Conservation (phyloP, 2,888 invertebrate genomes). For the Acrobasis consociella region DNA sequence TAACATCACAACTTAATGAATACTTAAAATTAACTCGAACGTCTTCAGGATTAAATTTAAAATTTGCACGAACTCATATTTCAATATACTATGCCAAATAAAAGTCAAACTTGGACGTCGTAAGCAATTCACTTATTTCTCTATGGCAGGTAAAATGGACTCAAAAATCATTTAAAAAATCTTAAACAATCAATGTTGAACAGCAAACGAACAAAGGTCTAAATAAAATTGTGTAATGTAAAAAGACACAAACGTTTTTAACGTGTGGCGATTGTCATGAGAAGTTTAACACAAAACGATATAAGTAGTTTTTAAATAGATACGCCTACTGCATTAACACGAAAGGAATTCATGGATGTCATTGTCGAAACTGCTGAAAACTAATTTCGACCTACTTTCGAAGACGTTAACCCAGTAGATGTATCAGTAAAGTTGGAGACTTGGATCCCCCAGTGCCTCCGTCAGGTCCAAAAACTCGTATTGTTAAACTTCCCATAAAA, state of each 20-base stretch:
- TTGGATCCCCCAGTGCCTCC: not conserved
- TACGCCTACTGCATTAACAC: too few species aligned
- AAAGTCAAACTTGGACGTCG: constrained; percentile 54
- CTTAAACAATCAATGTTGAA: constrained; percentile 61
- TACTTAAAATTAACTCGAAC: constrained; percentile 79
- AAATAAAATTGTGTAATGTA: constrained; percentile 48
- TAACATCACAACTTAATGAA: constrained; percentile 81
- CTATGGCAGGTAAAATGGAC: constrained; percentile 79
- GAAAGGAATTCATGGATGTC: too few species aligned
- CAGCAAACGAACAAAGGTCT: constrained; percentile 60
- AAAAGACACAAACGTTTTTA: constrained; percentile 30
- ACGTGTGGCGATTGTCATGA: not conserved
- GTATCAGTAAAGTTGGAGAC: not conserved
- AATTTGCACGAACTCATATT: constrained; percentile 50
- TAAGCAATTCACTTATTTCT: constrained; percentile 73
- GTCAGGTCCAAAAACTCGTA: not conserved
- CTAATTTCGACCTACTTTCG: not conserved
- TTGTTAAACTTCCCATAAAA: constrained; percentile 17
- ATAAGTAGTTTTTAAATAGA: too few species aligned
- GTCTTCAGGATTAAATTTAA: constrained; percentile 56
- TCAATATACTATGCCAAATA: constrained; percentile 36
- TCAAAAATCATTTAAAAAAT: constrained; percentile 72
- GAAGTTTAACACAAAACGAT: constrained; percentile 9
- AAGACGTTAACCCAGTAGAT: not conserved
- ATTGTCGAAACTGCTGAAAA: too few species aligned